Conservation (phyloP, 2,113 vertebrate species). For the Caranx ignobilis region DNA sequence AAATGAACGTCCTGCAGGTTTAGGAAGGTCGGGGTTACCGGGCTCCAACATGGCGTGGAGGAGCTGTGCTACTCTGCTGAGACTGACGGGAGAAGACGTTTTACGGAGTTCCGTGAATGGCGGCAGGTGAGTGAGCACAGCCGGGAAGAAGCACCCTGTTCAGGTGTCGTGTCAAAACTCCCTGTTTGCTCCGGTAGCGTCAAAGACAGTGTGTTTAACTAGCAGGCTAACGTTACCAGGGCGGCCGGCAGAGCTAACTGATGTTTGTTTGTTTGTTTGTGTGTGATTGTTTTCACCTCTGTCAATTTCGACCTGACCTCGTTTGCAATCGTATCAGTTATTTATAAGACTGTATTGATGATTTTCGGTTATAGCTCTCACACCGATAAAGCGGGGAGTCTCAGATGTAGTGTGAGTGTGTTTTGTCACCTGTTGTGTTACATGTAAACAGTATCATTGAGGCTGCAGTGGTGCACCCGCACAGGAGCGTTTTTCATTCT, state of each 20-base stretch:
- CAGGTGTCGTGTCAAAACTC: not conserved
- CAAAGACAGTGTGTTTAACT: not conserved
- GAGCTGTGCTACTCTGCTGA: conserved; percentile 60
- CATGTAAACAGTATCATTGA: no score
- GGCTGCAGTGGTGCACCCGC: no score
- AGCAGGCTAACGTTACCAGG: conserved; percentile 20
- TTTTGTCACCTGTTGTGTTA: no score
- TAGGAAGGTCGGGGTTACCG: not conserved
- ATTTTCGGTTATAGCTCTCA: not conserved
- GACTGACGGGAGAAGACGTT: conserved; percentile 51
- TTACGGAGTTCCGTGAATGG: conserved; percentile 22
- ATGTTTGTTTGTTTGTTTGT: not conserved
- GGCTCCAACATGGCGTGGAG: conserved; percentile 81
- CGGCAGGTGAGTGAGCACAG: conserved; percentile 66
- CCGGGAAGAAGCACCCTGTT: not conserved
- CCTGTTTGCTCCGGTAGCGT: conserved; percentile 26
- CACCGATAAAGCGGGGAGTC: not conserved
- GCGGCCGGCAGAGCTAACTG: conserved; percentile 13
- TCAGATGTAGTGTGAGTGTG: not conserved
- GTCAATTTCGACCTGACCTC: not conserved
- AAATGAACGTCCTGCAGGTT: not conserved
- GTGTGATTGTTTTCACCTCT: not conserved
- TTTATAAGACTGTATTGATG: not conserved
- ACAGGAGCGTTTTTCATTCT: no score
- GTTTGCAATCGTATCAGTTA: not conserved